Evolutionary conservation across 1,140 invertebrate species (phyloP), one percentile per base, ranked within the genome.

Genomic region (Habropoda laboriosa): DNA sequence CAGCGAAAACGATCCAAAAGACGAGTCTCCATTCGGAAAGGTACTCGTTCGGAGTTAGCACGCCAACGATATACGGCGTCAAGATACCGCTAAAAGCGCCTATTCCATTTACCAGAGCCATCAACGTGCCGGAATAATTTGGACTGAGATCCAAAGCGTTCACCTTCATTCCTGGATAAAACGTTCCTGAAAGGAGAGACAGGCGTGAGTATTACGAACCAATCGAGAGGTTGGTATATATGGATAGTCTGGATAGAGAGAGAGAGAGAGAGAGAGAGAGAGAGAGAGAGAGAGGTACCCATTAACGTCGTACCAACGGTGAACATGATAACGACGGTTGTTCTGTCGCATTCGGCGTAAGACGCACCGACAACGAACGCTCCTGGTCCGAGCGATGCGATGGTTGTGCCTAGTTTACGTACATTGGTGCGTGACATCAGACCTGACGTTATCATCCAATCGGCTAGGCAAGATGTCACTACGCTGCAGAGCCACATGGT

Each of bases 61-160:
- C 86, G 13, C 94, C 94, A 32, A 94, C 94, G 57, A 95, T 87
- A 30, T 89, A 88, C 8, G 95, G 95, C 49, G 95, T 95, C 30
- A 96, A 91, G 82, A 96, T 96, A 55, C 96, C 96, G 24, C 96
- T 94, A 42, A 97, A 88, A 0, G 96, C 96, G 0, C 96, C 96
- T 53, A 96, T 93, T 0, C 96, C 96, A 83, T 97, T 97, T 0
- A 96, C 95, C 8, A 97, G 93, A 0, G 96, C 97, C 96, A 97
- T 97, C 58, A 97, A 90, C 0, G 95, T 95, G 73, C 96, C 96
- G 8, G 96, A 96, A 89, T 95, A 97, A 84, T 96, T 96, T 40
- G 96, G 95, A 84, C 96, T 96, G 74, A 97, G 94, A 90, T 97
- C 96, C 64, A 97, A 92, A 2, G 96, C 96, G 87, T 97, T 97